phyloP scores from a whole-genome alignment of 30 jellyfish, hydroid and myxozoan species.

The Turritopsis rubra region DNA sequence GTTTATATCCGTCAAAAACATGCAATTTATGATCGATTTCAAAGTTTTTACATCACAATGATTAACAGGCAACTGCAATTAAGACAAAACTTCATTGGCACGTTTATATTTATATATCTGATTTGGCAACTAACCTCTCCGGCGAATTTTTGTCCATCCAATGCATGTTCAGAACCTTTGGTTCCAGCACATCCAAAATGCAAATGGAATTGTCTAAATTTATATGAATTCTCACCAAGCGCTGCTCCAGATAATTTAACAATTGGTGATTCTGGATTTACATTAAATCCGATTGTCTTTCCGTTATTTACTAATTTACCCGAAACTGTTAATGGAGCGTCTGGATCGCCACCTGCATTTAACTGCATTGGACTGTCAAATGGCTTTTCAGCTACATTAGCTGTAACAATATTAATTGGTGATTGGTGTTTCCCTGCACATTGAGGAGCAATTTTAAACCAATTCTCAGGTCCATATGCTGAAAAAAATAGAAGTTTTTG shows the following conservation, averaged over 20 bases:
- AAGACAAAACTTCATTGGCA: neutral
- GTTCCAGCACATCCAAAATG: constrained; percentile 91
- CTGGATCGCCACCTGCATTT: constrained; percentile 6
- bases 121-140: constrained; percentile 79
- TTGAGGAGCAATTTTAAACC: constrained; percentile 57
- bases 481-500: neutral
- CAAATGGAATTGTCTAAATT: constrained; percentile 80
- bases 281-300: constrained; percentile 75
- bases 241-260: constrained; percentile 53
- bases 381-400: constrained; percentile 24
- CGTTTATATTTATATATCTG: neutral
- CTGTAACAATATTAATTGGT: constrained; percentile 64
- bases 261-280: constrained; percentile 28
- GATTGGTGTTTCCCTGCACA: constrained; percentile 76
- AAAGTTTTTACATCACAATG: too few species aligned
- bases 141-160: constrained; percentile 78
- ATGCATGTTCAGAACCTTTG: constrained; percentile 90
- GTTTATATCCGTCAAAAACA: too few species aligned
- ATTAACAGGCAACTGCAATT: too few species aligned
- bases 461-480: constrained; percentile 90
- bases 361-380: constrained; percentile 25
- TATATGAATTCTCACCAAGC: constrained; percentile 34
- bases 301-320: constrained; percentile 89
- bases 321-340: constrained; percentile 38
- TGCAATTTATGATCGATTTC: too few species aligned